These are phyloP conservation scores for Eristalis tenax DNA, from an alignment of 2,888 invertebrate genomes.

Conservation along the genomic window DNA sequence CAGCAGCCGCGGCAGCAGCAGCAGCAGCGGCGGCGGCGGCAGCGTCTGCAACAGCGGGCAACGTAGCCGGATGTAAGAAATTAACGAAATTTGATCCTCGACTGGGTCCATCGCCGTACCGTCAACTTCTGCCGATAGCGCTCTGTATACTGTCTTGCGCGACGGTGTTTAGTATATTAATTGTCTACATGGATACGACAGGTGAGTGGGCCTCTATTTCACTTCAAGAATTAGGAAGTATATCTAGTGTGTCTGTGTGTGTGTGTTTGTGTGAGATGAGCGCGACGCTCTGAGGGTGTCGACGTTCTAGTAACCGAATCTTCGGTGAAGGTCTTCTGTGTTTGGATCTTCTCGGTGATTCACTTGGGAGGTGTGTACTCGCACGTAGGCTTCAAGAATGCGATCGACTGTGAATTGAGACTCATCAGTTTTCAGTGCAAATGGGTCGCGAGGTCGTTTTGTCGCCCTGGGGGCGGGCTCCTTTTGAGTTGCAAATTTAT, in stretches of 20 bases:
- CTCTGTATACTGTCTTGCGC: conserved; percentile 90
- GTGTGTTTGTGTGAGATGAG: not conserved
- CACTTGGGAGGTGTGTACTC: no score
- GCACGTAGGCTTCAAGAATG: not conserved
- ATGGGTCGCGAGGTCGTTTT: not conserved
- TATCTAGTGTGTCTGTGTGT: not conserved
- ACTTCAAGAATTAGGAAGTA: conserved; percentile 30
- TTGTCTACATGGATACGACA: conserved; percentile 91
- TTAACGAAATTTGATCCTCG: conserved; percentile 80
- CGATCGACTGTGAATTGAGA: not conserved
- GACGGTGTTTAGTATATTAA: conserved; percentile 89
- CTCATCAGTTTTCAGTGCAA: not conserved
- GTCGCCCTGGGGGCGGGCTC: no score
- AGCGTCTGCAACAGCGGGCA: conserved; percentile 65
- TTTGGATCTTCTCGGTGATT: not conserved
- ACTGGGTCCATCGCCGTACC: conserved; percentile 80
- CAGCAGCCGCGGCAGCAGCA: conserved; percentile 72
- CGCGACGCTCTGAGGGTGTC: not conserved
- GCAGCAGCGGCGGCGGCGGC: conserved; percentile 58
- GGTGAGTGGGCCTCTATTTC: conserved; percentile 82
- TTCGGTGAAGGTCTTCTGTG: not conserved
- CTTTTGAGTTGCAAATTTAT: not conserved
- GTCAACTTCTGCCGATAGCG: conserved; percentile 85
- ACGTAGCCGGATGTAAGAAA: conserved; percentile 77
- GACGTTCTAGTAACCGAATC: not conserved